Base-by-base conservation (phyloP, 1,140 invertebrate species). In the Belonocnema kinseyi region DNA sequence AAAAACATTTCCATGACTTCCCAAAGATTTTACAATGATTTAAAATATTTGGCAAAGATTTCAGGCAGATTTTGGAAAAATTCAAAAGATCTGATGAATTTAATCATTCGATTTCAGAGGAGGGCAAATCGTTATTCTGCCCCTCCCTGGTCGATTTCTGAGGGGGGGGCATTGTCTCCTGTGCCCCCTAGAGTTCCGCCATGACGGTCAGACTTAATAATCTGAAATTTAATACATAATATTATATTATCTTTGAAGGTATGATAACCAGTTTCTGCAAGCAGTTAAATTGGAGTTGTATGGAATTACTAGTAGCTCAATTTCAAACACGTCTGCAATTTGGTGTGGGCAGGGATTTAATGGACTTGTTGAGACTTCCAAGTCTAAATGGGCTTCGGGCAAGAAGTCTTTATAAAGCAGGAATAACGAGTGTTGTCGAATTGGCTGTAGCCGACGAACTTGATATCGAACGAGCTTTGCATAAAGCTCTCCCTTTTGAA, bases 261-360 rank as follows among this genome's bases (percentile, higher is more conserved):
- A 98, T 98, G 96, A 95, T 99, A 1, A 97, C 97, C 3, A 94
- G 96, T 21, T 99, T 99, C 92, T 98, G 97, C 92, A 94, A 94
- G 83, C 95, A 97, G 71, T 90, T 99, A n/a, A 96, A 98, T 4
- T 99, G 98, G 98, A 93, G 93, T 74, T 97, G 95, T 86, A 92
- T 99, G 75, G 96, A 98, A 89, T 91, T 98, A 50, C 91, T 99
- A 3, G 93, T 99, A 14, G 94, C 95, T 7, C 96, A 99, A 90
- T 99, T 99, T 91, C 97, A 99, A 92, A 95, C 96, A 82, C 94
- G 99, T 17, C 92, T 99, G 26, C 96, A 97, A 82, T 99, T 99
- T 92, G 99, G 98, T 13, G 95, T 99, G 50, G 96, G 97, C 83
- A 93, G 95, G 70, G 98, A 99, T 88, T 92, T 99, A 8, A 93